Base-by-base conservation (phyloP, 2,888 invertebrate species). In the Julus scandinavius region DNA sequence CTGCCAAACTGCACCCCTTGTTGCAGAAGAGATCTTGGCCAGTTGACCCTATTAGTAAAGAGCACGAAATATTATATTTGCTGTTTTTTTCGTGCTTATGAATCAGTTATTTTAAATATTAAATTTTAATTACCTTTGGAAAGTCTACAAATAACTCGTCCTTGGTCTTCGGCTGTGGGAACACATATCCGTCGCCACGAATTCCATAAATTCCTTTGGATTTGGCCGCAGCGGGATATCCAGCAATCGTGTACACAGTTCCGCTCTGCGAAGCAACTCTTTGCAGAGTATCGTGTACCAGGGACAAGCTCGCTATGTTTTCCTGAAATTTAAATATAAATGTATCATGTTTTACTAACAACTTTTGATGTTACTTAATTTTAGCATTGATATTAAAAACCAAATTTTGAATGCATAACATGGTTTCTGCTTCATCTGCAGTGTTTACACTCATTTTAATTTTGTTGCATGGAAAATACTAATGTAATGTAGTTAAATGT, bases 1-100 rank as follows among this genome's bases (percentile, higher is more conserved):
- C n/a, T 58, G 87, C 87, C 87, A 87, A 50, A 87, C 87, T 50
- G 87, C 58, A 29, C 87, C 87, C 17, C 87, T 87, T 11, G 87
- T 87, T 50, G 87, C 87, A 3, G 87, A 87, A 15, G 87, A 58
- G 11, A 87, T 29, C 58, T 58, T 87, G n/a, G 87, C 87, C 9
- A 58, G 58, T 40, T 87, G 87, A 29, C 87, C 87, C 87, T 87
- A 15, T 45, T 11, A 15, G 72, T 72, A 29, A 29, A 1, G 29
- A 80, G 15, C 13, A 11, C 0, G 11, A 40, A 15, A 20, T 17
- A n/a, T 15, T 3, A n/a, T 13, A 7, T 83, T n/a, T 38, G 13
- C 11, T 38, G 13, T 29, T 85, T 41, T 6, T 40, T 40, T 85
- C 41, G 6, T 9, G 41, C 85, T 3, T 20, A 17, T 20, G 15